phyloP scores from a whole-genome alignment of 2,797 vertebrate genomes.

The Chelon labrosus region DNA sequence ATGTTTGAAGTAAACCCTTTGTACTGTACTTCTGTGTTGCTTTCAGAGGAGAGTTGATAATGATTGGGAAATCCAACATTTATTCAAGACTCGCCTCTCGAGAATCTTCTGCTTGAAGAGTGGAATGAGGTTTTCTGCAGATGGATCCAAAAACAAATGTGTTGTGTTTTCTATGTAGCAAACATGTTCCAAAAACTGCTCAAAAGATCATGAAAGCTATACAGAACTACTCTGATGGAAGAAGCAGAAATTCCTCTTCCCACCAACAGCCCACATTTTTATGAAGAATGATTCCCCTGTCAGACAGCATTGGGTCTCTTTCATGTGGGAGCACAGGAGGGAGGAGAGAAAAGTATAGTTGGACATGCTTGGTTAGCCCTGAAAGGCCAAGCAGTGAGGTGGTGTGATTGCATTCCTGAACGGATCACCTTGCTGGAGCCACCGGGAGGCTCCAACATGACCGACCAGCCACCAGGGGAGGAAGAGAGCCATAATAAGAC shows the following conservation, averaged over 20 bases:
- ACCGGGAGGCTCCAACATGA: conserved; percentile 3
- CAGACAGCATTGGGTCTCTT: conserved; percentile 32
- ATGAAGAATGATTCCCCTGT: conserved; percentile 34
- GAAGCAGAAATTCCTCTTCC: conserved; percentile 26
- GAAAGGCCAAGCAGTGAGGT: conserved; percentile 61
- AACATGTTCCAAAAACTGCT: conserved; percentile 24
- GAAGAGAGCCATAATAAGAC: neutral
- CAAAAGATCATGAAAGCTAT: conserved; percentile 29
- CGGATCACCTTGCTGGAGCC: conserved; percentile 50
- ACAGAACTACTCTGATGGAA: conserved; percentile 26
- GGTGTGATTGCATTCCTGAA: conserved; percentile 54
- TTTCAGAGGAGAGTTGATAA: conserved; percentile 6
- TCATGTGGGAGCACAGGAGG: conserved; percentile 45
- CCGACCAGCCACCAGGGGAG: conserved; percentile 9
- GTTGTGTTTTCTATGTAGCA: conserved; percentile 19
- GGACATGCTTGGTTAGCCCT: conserved; percentile 63
- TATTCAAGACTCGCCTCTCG: neutral
- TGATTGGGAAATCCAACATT: conserved; percentile 5
- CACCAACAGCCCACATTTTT: conserved; percentile 31
- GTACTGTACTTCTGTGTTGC: neutral
- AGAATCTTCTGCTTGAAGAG: neutral
- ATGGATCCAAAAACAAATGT: conserved; percentile 28
- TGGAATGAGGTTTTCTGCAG: neutral
- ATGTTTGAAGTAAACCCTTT: conserved; percentile 1
- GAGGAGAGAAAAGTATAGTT: conserved; percentile 41